Evolutionary conservation across 2,113 vertebrate genomes (phyloP), one percentile per base, ranked within the genome.

Genomic region (Phylloscopus whistleri): DNA sequence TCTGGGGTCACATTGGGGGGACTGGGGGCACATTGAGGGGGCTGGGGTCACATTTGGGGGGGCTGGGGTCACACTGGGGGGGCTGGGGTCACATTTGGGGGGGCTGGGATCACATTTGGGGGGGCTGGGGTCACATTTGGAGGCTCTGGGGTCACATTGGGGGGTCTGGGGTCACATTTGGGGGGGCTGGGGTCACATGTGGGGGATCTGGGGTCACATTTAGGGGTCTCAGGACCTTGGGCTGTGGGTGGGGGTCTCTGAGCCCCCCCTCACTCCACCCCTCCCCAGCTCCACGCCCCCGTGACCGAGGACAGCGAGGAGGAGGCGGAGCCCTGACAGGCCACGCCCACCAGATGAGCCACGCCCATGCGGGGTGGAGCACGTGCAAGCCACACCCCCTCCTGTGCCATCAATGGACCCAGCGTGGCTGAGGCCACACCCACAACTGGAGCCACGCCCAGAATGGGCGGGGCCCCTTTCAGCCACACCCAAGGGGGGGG

Each of bases 401-500:
- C 18, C 15, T 15, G 17, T 6, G 14, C 1, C 18, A 16, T 4
- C 19, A 4, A 23, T 5, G 10, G 27, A 69, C 10, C 27, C 6
- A 10, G n/a, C 7, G 2, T 10, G 28, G 41, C 14, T 31, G 13
- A 30, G 37, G 28, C 52, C 52, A 53, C 52, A 53, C 30, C 52
- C 52, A 53, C 44, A 10, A 4, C 4, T 3, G 28, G 28, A 19
- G 13, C 44, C 74, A 39, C 24, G 6, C 66, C 66, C 66, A 18
- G 2, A 7, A 16, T 6, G 17, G 24, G n/a, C 2, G 1, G 33
- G 6, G 46, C 33, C 6, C 4, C 8, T 7, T 51, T 5, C 7
- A 10, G 5, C 20, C 37, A 24, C 51, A 4, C 69, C 41, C 53
- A 35, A 2, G 12, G 9, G 35, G 12, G 9, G 35, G 51, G 51